phyloP scores from a whole-genome alignment of 2,113 vertebrate genomes.

The Chloropsis hardwickii region DNA sequence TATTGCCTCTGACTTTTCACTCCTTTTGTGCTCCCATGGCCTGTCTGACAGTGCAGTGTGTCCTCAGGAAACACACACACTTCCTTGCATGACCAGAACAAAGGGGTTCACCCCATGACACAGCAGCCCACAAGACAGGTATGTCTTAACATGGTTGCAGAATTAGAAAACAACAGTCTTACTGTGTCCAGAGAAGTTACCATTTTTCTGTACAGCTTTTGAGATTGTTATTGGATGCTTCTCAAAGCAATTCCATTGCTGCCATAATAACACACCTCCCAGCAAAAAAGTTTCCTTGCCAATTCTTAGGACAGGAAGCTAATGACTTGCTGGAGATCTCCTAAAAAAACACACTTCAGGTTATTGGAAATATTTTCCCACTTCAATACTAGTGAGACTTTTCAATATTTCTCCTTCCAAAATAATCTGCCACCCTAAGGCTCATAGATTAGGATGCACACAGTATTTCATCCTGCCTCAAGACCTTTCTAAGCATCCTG shows the following conservation, averaged over 20 bases:
- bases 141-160: neutral
- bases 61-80: neutral
- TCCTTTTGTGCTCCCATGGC: neutral
- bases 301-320: neutral
- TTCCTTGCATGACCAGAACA: neutral
- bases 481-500: neutral
- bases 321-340: neutral
- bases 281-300: neutral
- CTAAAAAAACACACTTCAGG: neutral
- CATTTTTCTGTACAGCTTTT: neutral
- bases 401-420: neutral
- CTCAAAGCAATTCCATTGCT: conserved; percentile 34
- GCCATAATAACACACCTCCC: conserved; percentile 24
- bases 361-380: neutral
- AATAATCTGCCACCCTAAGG: neutral
- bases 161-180: neutral
- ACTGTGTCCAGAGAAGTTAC: neutral
- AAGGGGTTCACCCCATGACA: neutral
- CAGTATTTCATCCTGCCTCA: neutral
- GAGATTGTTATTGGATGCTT: conserved; percentile 26
- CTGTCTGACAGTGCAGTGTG: neutral
- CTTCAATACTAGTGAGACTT: neutral
- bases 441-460: neutral
- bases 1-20: neutral
- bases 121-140: neutral